Evolutionary conservation across 2,113 vertebrate species (phyloP).

Genomic region (Corythaeola cristata): DNA sequence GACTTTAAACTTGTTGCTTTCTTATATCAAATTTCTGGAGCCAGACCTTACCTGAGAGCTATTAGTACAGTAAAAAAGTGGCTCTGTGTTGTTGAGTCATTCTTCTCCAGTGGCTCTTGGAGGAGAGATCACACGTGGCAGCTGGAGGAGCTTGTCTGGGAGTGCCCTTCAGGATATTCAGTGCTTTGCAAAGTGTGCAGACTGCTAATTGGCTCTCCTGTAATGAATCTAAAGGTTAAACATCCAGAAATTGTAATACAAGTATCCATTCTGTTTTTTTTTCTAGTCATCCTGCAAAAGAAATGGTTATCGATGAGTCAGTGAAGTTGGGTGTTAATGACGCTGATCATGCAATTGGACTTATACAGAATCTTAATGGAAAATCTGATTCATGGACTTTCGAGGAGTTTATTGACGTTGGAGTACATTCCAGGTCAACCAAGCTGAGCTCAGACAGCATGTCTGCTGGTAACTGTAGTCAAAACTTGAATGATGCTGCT

Average conservation of each 20-base stretch:
- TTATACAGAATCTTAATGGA: constrained; percentile 74
- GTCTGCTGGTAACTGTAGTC: constrained; percentile 70
- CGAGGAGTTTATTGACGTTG: constrained; percentile 82
- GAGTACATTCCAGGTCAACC: constrained; percentile 74
- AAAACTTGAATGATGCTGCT: constrained; percentile 77
- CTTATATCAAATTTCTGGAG: not conserved
- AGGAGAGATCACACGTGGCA: not conserved
- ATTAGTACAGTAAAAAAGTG: not conserved
- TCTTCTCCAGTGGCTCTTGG: not conserved
- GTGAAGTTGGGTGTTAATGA: constrained; percentile 71
- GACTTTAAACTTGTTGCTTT: not conserved
- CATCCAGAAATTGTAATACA: not conserved
- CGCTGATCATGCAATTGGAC: constrained; percentile 60
- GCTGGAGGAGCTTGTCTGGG: not conserved
- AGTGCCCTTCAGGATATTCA: not conserved
- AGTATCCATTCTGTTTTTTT: not conserved
- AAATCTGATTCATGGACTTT: constrained; percentile 81
- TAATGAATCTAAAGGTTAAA: not conserved
- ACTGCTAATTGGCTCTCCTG: not conserved
- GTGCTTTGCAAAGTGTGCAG: not conserved
- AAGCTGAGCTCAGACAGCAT: constrained; percentile 42
- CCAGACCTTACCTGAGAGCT: not conserved
- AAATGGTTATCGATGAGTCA: constrained; percentile 52
- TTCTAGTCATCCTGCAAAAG: constrained; percentile 73
- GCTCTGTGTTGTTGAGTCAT: not conserved